phyloP scores from a whole-genome alignment of 2,888 invertebrate genomes.

The Hydraecia micacea region DNA sequence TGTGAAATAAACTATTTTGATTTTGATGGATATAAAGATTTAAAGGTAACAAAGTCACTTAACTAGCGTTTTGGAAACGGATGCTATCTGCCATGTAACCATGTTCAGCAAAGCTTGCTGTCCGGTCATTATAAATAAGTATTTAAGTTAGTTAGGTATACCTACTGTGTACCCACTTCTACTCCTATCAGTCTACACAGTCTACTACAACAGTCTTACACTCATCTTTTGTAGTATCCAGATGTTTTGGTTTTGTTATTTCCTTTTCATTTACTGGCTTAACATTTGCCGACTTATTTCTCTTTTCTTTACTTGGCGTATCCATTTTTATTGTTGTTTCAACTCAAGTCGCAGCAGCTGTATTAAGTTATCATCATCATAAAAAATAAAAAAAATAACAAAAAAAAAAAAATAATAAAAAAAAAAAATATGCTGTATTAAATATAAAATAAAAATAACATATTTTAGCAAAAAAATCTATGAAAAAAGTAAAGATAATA shows the following conservation, averaged over 20 bases:
- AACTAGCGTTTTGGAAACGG: no score
- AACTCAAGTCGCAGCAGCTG: neutral
- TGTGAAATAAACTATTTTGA: no score
- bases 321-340: constrained; percentile 18
- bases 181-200: neutral
- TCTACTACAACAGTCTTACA: constrained; percentile 6
- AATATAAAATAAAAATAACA: neutral
- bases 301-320: neutral
- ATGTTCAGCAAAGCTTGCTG: no score
- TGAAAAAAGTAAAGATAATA: neutral
- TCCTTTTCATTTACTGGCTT: neutral
- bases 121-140: neutral
- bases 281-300: fast-evolving
- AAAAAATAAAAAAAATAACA: neutral
- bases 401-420: no score
- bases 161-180: neutral
- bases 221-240: constrained; percentile 6
- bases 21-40: no score
- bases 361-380: no score
- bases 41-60: no score
- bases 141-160: neutral
- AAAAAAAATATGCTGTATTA: no score
- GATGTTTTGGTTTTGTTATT: neutral
- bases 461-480: neutral
- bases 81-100: no score